Percentiles rank a stretch among this genome's conserved stretches.
Conservation (phyloP, 2,888 invertebrate genomes). For the Caenorhabditis auriculariae region DNA sequence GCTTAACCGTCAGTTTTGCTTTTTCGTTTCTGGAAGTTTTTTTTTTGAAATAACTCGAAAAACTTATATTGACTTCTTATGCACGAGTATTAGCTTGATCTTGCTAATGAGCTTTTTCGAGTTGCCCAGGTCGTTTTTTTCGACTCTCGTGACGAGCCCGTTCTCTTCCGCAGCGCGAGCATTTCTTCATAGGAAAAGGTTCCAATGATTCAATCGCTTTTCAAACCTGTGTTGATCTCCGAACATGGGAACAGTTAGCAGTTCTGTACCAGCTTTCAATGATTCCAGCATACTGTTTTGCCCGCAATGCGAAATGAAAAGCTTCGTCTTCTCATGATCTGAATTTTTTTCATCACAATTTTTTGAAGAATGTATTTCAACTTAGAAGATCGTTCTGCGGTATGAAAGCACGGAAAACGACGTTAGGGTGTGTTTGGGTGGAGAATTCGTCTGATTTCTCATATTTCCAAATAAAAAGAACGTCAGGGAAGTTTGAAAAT, state of each 20-base stretch:
- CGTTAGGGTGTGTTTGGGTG: slow-evolving; percentile 2
- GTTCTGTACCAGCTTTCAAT: slow-evolving; percentile 15
- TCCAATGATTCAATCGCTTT: background rate
- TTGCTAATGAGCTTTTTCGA: slow-evolving; percentile 10
- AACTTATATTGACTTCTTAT: slow-evolving; percentile 6
- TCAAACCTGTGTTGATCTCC: slow-evolving; percentile 24
- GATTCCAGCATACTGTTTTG: slow-evolving; percentile 30
- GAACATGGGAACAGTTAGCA: slow-evolving; percentile 23
- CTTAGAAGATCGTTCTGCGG: slow-evolving; percentile 20
- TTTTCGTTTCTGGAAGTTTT: slow-evolving; percentile 7
- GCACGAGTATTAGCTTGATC: too few relatives aligned
- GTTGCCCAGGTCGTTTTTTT: slow-evolving; percentile 13
- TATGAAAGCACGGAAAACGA: slow-evolving; percentile 19
- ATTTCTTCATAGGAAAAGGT: slow-evolving; percentile 5
- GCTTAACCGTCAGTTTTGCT: too few relatives aligned
- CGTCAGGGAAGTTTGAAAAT: slow-evolving; percentile 23
- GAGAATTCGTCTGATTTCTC: slow-evolving; percentile 24
- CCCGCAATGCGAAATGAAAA: slow-evolving; percentile 35
- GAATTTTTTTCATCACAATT: background rate
- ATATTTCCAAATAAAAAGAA: slow-evolving; percentile 44
- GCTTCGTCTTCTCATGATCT: slow-evolving; percentile 21
- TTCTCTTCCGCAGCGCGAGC: slow-evolving; percentile 21
- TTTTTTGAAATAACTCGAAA: background rate
- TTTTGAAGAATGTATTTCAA: background rate
- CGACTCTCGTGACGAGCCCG: slow-evolving; percentile 14